phyloP scores from a whole-genome alignment of 1,140 invertebrate species.

The Cotesia chilonis region DNA sequence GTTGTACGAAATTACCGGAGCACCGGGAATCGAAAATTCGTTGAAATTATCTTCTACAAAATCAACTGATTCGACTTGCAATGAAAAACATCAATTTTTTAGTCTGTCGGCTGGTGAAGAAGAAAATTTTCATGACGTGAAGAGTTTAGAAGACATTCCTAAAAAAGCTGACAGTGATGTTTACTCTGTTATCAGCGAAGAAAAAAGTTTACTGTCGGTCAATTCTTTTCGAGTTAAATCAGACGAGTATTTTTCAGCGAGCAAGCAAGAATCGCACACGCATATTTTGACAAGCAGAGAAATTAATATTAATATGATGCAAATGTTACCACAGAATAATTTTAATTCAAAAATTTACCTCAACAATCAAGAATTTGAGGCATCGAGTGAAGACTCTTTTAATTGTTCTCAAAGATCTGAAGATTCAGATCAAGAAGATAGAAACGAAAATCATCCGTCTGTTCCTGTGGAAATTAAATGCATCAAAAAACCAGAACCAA shows the following conservation, averaged over 20 bases:
- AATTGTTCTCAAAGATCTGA: too few relatives aligned
- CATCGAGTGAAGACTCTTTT: too few relatives aligned
- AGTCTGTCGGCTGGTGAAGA: background rate
- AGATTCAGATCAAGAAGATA: too few relatives aligned
- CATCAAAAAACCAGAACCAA: too few relatives aligned
- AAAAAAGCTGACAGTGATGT: background rate
- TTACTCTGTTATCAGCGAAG: background rate
- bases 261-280: background rate
- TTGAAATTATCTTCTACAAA: background rate
- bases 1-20: slow-evolving; percentile 7
- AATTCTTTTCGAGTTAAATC: background rate
- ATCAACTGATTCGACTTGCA: background rate
- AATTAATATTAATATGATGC: background rate
- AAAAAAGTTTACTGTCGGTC: background rate
- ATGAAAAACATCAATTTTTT: background rate
- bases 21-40: background rate
- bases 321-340: background rate
- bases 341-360: too few relatives aligned
- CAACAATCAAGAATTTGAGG: too few relatives aligned
- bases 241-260: background rate
- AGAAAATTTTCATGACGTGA: background rate
- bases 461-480: too few relatives aligned
- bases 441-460: too few relatives aligned
- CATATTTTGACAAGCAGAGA: background rate
- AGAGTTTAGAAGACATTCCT: background rate